A percentile compares a stretch with the other conserved stretches of the same genome.
phyloP scores from a whole-genome alignment of 2,888 invertebrate genomes.

The Diogma glabrata region DNA sequence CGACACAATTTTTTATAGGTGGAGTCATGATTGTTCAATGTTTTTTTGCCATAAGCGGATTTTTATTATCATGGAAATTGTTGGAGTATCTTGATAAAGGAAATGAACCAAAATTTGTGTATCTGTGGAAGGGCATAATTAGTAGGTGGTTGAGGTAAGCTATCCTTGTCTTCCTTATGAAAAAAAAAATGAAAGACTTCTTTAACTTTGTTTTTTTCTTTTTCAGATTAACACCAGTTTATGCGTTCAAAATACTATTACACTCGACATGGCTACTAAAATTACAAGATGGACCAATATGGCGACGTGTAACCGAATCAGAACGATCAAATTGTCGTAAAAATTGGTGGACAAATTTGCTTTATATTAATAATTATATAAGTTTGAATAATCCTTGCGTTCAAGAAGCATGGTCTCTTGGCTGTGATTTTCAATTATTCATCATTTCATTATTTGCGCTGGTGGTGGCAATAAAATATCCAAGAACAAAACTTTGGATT shows the following conservation, averaged over 20 bases:
- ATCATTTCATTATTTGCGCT: slow-evolving; percentile 34
- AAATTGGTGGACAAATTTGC: slow-evolving; percentile 40
- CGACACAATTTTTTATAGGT: slow-evolving; percentile 27
- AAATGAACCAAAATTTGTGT: not conserved
- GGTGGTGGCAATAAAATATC: slow-evolving; percentile 19
- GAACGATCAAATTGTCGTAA: slow-evolving; percentile 34
- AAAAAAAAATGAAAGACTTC: too few relatives aligned
- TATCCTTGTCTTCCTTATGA: too few relatives aligned
- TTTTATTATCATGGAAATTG: slow-evolving; percentile 32
- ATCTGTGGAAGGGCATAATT: not conserved
- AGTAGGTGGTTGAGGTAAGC: too few relatives aligned
- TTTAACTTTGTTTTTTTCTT: not conserved
- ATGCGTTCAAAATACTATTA: slow-evolving; percentile 34
- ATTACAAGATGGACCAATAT: slow-evolving; percentile 35
- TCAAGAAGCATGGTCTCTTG: slow-evolving; percentile 36
- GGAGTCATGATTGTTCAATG: slow-evolving; percentile 42
- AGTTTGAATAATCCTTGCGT: slow-evolving; percentile 25
- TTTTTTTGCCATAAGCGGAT: slow-evolving; percentile 45
- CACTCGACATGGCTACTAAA: slow-evolving; percentile 34
- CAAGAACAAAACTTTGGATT: slow-evolving; percentile 22
- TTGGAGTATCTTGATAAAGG: too few relatives aligned
- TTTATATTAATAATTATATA: slow-evolving; percentile 40
- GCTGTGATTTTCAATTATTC: slow-evolving; percentile 41
- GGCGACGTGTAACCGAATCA: slow-evolving; percentile 31
- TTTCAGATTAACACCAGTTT: slow-evolving; percentile 34